Conservation (phyloP, 2,888 invertebrate species). For the Acronicta alni region DNA sequence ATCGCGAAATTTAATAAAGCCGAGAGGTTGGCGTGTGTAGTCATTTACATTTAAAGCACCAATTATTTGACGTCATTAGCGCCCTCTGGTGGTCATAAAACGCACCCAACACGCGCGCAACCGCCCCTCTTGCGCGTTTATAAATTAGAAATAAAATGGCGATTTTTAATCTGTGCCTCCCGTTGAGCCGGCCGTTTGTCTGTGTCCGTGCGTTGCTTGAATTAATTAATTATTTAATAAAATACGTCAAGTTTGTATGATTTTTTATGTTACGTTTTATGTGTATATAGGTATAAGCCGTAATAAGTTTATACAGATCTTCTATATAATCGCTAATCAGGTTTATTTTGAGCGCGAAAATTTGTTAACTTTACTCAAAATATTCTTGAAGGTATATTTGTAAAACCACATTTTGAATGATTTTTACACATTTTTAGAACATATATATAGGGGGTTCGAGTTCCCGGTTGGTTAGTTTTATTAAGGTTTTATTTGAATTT, state of each 20-base stretch:
- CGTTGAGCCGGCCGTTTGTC: slow-evolving; percentile 61
- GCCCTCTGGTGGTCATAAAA: slow-evolving; percentile 85
- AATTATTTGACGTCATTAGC: slow-evolving; percentile 89
- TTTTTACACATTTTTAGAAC: too few relatives aligned
- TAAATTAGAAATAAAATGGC: slow-evolving; percentile 85
- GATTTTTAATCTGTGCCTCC: slow-evolving; percentile 78
- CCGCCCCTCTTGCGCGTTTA: slow-evolving; percentile 75
- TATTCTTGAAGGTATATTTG: too few relatives aligned
- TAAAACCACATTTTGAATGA: too few relatives aligned
- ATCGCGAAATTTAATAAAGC: slow-evolving; percentile 85
- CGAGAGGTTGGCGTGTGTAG: slow-evolving; percentile 80
- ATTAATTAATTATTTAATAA: slow-evolving; percentile 56
- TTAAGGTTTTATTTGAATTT: too few relatives aligned
- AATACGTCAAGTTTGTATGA: slow-evolving; percentile 38
- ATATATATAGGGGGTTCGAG: too few relatives aligned
- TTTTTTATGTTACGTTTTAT: slow-evolving; percentile 6
- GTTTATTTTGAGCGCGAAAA: too few relatives aligned
- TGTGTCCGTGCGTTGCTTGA: slow-evolving; percentile 48
- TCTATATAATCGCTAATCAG: too few relatives aligned
- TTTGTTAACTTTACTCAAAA: too few relatives aligned
- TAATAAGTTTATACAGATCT: too few relatives aligned
- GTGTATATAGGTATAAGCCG: too few relatives aligned
- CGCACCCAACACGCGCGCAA: slow-evolving; percentile 84
- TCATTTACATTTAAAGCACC: slow-evolving; percentile 89
- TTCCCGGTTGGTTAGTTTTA: too few relatives aligned